Conservation (phyloP, 2,797 vertebrate genomes). For the Rhodeus uyekii region DNA sequence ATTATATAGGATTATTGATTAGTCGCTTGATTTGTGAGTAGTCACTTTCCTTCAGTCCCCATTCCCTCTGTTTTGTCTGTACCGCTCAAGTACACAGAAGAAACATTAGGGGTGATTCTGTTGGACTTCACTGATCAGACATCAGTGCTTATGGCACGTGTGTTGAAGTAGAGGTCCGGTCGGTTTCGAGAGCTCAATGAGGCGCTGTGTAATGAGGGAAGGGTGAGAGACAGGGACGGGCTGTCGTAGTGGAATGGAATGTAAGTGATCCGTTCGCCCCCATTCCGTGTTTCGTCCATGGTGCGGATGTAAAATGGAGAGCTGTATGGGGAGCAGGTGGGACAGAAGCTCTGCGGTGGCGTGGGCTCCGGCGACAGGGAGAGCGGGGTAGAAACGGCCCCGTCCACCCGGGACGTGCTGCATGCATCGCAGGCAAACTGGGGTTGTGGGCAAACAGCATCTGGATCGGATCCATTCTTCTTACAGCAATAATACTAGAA, state of each 20-base stretch:
- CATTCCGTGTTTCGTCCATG: constrained; percentile 86
- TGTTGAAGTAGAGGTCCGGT: constrained; percentile 84
- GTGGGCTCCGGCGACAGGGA: constrained; percentile 70
- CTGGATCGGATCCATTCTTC: constrained; percentile 84
- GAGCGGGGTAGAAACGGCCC: constrained; percentile 68
- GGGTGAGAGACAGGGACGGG: constrained; percentile 78
- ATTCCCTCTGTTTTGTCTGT: constrained; percentile 25
- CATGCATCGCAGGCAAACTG: constrained; percentile 89
- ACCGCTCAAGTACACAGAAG: not conserved
- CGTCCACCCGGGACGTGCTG: constrained; percentile 79
- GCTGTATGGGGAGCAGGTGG: constrained; percentile 86
- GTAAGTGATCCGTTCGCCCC: constrained; percentile 86
- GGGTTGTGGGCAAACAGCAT: constrained; percentile 77
- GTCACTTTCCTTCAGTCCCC: not conserved
- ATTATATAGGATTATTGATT: not conserved
- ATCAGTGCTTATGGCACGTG: constrained; percentile 91
- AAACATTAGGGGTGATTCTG: not conserved
- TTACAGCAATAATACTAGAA: constrained; percentile 97
- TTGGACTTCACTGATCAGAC: constrained; percentile 75
- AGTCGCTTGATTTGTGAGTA: no score
- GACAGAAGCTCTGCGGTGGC: constrained; percentile 77
- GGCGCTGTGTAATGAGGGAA: constrained; percentile 80
- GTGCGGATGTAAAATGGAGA: constrained; percentile 91
- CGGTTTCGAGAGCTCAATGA: constrained; percentile 80
- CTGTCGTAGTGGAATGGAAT: constrained; percentile 86